A percentile compares a stretch with the other conserved stretches of the same genome.
These are phyloP conservation scores for Charina bottae DNA, from an alignment of 2,113 vertebrate species.

Conservation along the genomic window DNA sequence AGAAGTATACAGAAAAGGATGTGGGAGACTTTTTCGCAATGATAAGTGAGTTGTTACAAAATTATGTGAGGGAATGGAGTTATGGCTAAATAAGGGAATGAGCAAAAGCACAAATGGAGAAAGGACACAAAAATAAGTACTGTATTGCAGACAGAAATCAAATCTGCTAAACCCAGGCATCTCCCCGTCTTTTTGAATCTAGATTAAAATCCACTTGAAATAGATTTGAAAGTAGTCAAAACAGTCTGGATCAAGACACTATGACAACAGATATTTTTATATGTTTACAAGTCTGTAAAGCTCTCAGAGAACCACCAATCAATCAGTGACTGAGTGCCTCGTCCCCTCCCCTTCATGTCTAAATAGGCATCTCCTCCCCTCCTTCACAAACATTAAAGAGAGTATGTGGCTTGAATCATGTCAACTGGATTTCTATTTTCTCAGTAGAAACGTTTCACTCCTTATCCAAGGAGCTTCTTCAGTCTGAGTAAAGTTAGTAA, in stretches of 20 bases:
- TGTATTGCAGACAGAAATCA: not conserved
- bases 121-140: not conserved
- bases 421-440: too few relatives aligned
- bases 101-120: not conserved
- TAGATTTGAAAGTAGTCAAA: not conserved
- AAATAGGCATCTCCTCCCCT: not conserved
- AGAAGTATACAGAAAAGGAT: not conserved
- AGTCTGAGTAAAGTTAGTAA: too few relatives aligned
- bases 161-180: not conserved
- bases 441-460: too few relatives aligned
- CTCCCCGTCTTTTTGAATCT: not conserved
- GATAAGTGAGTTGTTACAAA: too few relatives aligned
- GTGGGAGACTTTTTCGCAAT: not conserved
- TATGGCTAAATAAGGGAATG: not conserved
- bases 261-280: not conserved
- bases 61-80: not conserved
- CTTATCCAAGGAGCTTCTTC: too few relatives aligned
- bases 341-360: not conserved
- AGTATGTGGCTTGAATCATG: too few relatives aligned
- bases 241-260: not conserved
- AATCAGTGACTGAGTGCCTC: not conserved
- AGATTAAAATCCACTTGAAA: not conserved
- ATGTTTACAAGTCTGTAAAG: not conserved
- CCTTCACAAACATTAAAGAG: not conserved
- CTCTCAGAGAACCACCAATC: not conserved